Conservation (phyloP, 2,797 vertebrate species). For the Sebastes iracundus region DNA sequence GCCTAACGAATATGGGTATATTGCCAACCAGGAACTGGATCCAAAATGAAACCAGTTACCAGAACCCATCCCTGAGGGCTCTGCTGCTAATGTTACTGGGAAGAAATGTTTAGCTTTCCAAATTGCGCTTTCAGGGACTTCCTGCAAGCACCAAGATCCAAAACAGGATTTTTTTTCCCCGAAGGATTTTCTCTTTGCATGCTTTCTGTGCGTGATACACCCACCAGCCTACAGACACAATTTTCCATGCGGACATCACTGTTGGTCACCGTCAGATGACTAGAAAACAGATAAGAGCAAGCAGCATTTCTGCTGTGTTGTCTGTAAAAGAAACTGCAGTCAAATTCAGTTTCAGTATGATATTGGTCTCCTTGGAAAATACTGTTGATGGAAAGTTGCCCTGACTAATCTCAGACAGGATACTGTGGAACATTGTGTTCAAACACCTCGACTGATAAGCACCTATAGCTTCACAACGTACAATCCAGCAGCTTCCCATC, state of each 20-base stretch:
- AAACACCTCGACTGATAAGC: constrained; percentile 13
- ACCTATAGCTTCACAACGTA: constrained; percentile 14
- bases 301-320: neutral
- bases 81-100: constrained; percentile 1
- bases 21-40: neutral
- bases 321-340: neutral
- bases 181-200: constrained; percentile 9
- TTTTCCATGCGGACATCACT: constrained; percentile 1
- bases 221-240: neutral
- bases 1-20: neutral
- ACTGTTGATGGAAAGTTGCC: constrained; percentile 1
- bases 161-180: constrained; percentile 32
- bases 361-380: constrained; percentile 18
- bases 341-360: neutral
- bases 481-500: neutral
- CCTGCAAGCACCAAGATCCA: constrained; percentile 19
- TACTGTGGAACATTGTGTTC: constrained; percentile 17
- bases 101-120: constrained; percentile 19
- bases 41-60: neutral
- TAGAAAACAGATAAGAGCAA: neutral
- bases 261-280: neutral
- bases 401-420: constrained; percentile 27
- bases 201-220: neutral
- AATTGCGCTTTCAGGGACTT: constrained; percentile 40
- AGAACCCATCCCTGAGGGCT: neutral